Conservation (phyloP, 2,888 invertebrate species). For the Siphonodentalium dalli region DNA sequence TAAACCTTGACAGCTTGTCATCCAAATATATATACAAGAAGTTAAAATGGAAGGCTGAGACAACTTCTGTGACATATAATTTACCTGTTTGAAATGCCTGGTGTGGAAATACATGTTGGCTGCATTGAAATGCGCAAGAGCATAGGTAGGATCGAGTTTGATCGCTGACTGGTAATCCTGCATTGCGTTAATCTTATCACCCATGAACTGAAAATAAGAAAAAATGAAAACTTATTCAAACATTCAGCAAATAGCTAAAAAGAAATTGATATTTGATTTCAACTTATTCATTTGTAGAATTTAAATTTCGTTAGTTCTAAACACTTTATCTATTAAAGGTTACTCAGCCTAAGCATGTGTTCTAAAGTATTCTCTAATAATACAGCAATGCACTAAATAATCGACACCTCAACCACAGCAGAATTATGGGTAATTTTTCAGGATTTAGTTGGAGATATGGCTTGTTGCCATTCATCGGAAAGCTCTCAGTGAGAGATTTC, state of each 20-base stretch:
- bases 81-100: conserved; percentile 61
- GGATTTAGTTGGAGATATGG: no score
- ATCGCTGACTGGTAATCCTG: conserved; percentile 62
- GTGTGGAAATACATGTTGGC: conserved; percentile 64
- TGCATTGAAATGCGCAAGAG: conserved; percentile 65
- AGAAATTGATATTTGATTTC: not conserved
- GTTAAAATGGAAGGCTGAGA: no score
- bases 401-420: no score
- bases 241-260: not conserved
- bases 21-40: no score
- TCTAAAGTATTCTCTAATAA: no score
- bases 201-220: conserved; percentile 57
- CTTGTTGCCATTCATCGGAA: no score
- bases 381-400: no score
- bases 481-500: no score
- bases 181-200: conserved; percentile 62
- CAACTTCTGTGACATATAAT: no score
- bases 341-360: no score
- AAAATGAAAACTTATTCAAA: not conserved
- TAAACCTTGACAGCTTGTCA: no score
- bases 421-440: no score
- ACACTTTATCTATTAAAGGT: not conserved
- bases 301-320: not conserved
- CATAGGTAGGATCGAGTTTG: conserved; percentile 55
- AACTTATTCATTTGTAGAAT: not conserved